Percentiles rank a stretch among this genome's conserved stretches.
phyloP scores from a whole-genome alignment of 2,113 vertebrate genomes.

The Myotis davidii region DNA sequence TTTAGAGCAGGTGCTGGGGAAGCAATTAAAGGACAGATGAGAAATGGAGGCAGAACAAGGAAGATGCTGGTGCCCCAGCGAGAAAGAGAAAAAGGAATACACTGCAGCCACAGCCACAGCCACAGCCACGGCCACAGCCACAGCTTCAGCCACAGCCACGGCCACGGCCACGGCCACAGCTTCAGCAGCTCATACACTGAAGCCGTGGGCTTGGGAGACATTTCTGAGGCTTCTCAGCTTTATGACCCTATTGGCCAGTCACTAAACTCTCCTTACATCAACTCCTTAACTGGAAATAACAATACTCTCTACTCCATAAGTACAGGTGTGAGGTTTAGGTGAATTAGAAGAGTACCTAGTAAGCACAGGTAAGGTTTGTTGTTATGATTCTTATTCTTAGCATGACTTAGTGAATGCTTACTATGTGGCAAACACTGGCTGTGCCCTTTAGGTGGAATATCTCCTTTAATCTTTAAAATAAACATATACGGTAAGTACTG shows the following conservation, averaged over 20 bases:
- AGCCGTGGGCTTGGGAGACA: not conserved
- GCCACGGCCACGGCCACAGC: no score
- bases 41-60: not conserved
- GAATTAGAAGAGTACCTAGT: not conserved
- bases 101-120: no score
- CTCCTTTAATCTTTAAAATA: not conserved
- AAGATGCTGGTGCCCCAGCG: not conserved
- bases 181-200: accelerated
- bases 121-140: no score
- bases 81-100: not conserved
- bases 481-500: not conserved
- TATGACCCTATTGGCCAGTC: not conserved
- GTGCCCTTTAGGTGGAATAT: not conserved
- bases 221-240: not conserved
- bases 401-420: not conserved
- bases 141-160: no score
- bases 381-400: not conserved
- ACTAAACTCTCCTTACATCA: not conserved
- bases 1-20: not conserved
- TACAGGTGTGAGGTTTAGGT: not conserved
- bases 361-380: not conserved
- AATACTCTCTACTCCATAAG: not conserved
- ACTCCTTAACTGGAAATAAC: not conserved
- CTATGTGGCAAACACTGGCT: not conserved
- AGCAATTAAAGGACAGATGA: not conserved